Base-by-base conservation (phyloP, 2,888 invertebrate genomes). In the Asteroscopus sphinx region DNA sequence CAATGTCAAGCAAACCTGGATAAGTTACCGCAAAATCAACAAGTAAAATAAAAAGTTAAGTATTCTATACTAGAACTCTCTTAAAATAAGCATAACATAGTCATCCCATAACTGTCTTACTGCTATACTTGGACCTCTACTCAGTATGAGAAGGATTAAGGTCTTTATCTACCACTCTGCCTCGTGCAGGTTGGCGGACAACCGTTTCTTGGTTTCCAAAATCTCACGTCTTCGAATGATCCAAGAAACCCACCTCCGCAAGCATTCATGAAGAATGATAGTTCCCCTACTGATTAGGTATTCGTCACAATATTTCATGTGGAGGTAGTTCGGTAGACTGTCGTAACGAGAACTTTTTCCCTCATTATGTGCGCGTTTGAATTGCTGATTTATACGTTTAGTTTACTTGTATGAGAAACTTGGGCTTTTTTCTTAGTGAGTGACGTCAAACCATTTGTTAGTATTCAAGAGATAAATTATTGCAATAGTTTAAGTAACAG, bases 341-440 rank as follows among this genome's bases (percentile, higher is more conserved):
- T 57, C 61, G 56, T 68, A 48, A 49, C 36, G 8, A 30, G 16
- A 68, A 68, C 33, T 69, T 68, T 72, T 62, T 44, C 33, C 39
- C 25, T 65, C 68, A 59, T 65, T 59, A 61, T 48, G 57, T 32
- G 11, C 35, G 16, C 52, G 30, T 52, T 65, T 66, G 51, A 57
- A 68, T 71, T 17, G 48, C 16, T 65, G 69, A 72, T 72, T 72
- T 72, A 68, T 72, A 25, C 48, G 41, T 54, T 57, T 54, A 72
- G 54, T 72, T 71, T 47, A 25, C 21, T 54, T 25, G 12, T 45
- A 45, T 11, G 26, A 32, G 33, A 36, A 54, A 58, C 49, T 46
- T 37, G 0, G 36, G 32, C 2, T 16, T 51, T n/a, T 53, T 40
- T 46, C 26, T 32, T 6, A 37, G 16, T 15, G n/a, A 47, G 32